These are phyloP conservation scores for Halichondria panicea DNA, from an alignment of 37 sponge, comb jelly and placozoan genomes.

Conservation along the genomic window DNA sequence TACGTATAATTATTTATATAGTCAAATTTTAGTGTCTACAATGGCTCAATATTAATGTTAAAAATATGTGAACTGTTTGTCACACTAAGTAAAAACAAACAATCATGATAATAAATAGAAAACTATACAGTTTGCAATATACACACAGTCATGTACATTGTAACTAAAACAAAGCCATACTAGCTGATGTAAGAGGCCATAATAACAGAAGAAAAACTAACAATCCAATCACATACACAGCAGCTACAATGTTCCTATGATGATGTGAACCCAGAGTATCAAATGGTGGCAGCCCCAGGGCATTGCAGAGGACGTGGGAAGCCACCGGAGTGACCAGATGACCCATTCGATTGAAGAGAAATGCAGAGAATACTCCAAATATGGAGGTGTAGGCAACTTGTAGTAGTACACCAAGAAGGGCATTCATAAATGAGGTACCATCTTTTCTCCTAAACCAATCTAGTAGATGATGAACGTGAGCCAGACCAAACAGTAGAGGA, in stretches of 20 bases:
- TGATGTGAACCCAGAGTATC: constrained; percentile 20
- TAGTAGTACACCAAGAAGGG: constrained; percentile 23
- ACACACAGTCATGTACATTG: too few relatives aligned
- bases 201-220: constrained; percentile 53
- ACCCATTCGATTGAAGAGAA: constrained; percentile 70
- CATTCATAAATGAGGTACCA: constrained; percentile 16
- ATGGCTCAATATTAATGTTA: too few relatives aligned
- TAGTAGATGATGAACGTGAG: constrained; percentile 88
- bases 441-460: constrained; percentile 48
- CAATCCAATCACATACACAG: constrained; percentile 62
- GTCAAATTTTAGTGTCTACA: too few relatives aligned
- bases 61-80: too few relatives aligned
- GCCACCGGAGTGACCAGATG: constrained; percentile 79
- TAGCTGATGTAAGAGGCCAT: constrained; percentile 53
- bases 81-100: too few relatives aligned
- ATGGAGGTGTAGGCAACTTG: constrained; percentile 78
- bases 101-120: too few relatives aligned
- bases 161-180: not conserved
- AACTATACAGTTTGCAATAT: too few relatives aligned
- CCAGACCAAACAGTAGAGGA: constrained; percentile 89
- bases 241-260: constrained; percentile 12
- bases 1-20: too few relatives aligned
- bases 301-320: constrained; percentile 87
- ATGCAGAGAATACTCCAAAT: constrained; percentile 81
- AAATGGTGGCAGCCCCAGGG: constrained; percentile 85